These are phyloP conservation scores for Drosophila burlai DNA, from an alignment of 1,140 invertebrate species.

Conservation along the genomic window DNA sequence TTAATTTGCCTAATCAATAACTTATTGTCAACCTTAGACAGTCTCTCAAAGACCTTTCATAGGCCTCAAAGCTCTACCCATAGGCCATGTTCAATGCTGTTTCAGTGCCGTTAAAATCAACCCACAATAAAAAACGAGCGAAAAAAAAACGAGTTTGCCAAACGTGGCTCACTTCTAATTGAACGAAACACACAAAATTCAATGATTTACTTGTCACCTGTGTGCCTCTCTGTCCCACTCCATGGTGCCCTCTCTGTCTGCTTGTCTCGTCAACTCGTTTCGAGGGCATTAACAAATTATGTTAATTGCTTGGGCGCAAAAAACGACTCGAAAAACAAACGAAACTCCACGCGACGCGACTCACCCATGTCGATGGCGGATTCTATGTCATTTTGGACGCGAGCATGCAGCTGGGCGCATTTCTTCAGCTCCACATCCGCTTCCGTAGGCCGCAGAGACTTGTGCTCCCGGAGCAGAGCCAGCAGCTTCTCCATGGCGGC, in stretches of 20 bases:
- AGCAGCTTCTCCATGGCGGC: constrained; percentile 87
- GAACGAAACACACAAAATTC: constrained; percentile 61
- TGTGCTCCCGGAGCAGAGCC: constrained; percentile 85
- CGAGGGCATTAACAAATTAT: constrained; percentile 66
- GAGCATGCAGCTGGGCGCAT: constrained; percentile 85
- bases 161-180: constrained; percentile 77
- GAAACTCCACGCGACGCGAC: constrained; percentile 60
- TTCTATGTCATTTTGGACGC: constrained; percentile 80
- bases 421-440: constrained; percentile 86
- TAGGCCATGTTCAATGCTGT: constrained; percentile 56
- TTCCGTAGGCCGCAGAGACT: constrained; percentile 85
- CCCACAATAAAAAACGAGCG: constrained; percentile 47
- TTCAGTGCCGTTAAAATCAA: constrained; percentile 48
- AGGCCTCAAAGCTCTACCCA: constrained; percentile 29
- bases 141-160: constrained; percentile 68
- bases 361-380: constrained; percentile 80
- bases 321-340: constrained; percentile 49
- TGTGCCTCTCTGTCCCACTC: constrained; percentile 13
- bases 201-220: constrained; percentile 70
- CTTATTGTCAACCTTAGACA: neutral
- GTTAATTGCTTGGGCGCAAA: constrained; percentile 50
- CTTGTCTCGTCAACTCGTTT: constrained; percentile 30
- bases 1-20: constrained; percentile 6
- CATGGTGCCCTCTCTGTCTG: constrained; percentile 33
- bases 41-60: constrained; percentile 10